Evolutionary conservation across 2,888 invertebrate genomes (phyloP).

Genomic region (Monochamus alternatus): DNA sequence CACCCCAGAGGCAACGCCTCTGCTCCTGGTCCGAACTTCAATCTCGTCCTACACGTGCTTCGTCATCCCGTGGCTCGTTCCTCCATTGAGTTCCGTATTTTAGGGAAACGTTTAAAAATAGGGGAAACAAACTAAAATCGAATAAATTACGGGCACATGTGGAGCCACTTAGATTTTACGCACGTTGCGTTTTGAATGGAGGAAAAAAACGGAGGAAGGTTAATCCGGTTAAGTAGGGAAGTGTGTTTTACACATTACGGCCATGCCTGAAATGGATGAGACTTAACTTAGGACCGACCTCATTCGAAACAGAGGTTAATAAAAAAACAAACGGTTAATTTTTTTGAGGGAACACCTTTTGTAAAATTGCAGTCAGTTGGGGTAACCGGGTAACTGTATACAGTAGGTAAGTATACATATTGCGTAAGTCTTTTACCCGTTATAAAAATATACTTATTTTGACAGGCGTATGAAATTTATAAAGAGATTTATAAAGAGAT

Average conservation of each 20-base stretch:
- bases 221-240: slow-evolving; percentile 61
- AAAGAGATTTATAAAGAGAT: too few species aligned
- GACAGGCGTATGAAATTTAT: too few species aligned
- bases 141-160: slow-evolving; percentile 57
- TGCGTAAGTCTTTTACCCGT: too few species aligned
- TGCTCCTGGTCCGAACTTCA: slow-evolving; percentile 12
- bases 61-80: slow-evolving; percentile 46
- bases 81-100: slow-evolving; percentile 51
- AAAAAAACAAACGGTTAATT: neutral
- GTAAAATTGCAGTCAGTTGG: too few species aligned
- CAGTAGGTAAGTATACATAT: too few species aligned
- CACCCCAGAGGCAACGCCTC: slow-evolving; percentile 20
- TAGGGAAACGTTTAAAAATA: slow-evolving; percentile 53
- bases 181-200: slow-evolving; percentile 29
- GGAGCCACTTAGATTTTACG: slow-evolving; percentile 52
- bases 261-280: slow-evolving; percentile 17
- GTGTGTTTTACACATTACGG: slow-evolving; percentile 53
- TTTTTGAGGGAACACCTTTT: too few species aligned
- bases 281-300: neutral
- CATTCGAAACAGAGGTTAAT: neutral
- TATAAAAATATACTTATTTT: too few species aligned
- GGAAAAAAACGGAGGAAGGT: slow-evolving; percentile 55
- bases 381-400: too few species aligned
- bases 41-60: slow-evolving; percentile 47
- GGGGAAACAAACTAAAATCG: slow-evolving; percentile 54